phyloP scores from a whole-genome alignment of 2,888 invertebrate species.

The Harmothoe impar region DNA sequence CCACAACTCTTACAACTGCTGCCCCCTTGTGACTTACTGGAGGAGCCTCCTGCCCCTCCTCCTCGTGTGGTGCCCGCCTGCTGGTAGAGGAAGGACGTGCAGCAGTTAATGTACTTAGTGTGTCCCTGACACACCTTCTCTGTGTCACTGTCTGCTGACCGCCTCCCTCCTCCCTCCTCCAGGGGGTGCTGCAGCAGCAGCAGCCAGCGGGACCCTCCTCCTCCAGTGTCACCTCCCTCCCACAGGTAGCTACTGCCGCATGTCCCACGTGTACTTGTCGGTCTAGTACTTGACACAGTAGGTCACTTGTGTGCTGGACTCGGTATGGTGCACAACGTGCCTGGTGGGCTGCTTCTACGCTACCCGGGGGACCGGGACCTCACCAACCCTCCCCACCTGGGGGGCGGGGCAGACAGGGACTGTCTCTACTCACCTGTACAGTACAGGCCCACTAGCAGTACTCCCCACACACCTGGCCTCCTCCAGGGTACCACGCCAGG shows the following conservation, averaged over 20 bases:
- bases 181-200: background rate
- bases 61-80: too few species aligned
- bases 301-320: background rate
- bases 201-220: background rate
- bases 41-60: too few species aligned
- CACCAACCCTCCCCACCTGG: background rate
- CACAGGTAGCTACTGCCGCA: background rate
- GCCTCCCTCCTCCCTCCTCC: background rate
- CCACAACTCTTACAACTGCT: background rate
- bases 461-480: background rate
- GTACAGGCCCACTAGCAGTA: background rate
- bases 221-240: background rate
- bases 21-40: conserved; percentile 1
- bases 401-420: background rate
- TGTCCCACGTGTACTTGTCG: too few species aligned
- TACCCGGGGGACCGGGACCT: background rate
- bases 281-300: background rate
- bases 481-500: background rate
- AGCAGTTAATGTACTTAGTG: background rate
- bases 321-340: conserved; percentile 43
- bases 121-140: background rate
- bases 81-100: background rate
- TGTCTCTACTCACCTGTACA: conserved; percentile 21
- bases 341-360: background rate
- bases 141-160: background rate